Percentiles rank a stretch among this genome's conserved stretches.
Evolutionary conservation across 2,113 vertebrate genomes (phyloP).

Genomic region (Sialia sialis): DNA sequence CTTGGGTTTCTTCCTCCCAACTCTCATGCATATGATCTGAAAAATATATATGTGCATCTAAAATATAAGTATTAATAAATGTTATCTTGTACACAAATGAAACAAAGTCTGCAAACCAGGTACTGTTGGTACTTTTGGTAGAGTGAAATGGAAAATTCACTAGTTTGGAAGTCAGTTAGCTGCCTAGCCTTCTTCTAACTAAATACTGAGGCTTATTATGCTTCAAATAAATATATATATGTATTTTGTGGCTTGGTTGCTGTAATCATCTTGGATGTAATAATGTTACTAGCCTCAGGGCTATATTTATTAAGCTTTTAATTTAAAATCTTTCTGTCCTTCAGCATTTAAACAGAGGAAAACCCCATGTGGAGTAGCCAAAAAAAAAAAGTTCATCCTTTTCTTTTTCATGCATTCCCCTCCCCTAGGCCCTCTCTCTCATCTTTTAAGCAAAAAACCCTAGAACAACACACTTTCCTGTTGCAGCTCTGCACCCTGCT

Average conservation of each 20-base stretch:
- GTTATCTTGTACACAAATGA: background rate
- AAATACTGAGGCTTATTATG: conserved; percentile 67
- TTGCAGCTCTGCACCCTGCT: background rate
- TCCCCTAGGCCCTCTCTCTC: conserved; percentile 36
- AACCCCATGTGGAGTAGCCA: conserved; percentile 63
- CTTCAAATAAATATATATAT: conserved; percentile 57
- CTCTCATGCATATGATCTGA: background rate
- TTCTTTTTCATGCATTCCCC: background rate
- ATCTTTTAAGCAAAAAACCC: conserved; percentile 36
- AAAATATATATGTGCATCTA: background rate
- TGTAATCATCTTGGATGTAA: conserved; percentile 78
- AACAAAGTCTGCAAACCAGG: background rate
- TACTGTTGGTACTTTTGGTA: background rate
- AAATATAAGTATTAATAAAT: background rate
- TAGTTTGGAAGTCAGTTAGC: conserved; percentile 60
- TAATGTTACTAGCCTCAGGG: conserved; percentile 75
- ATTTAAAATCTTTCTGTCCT: conserved; percentile 73
- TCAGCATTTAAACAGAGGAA: conserved; percentile 71
- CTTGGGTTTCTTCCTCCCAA: background rate
- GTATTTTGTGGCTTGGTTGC: conserved; percentile 72
- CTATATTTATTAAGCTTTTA: conserved; percentile 78
- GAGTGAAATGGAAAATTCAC: conserved; percentile 45
- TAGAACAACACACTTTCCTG: background rate
- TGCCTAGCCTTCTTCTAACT: conserved; percentile 42
- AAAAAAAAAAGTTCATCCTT: conserved; percentile 51